phyloP scores from a whole-genome alignment of 2,888 invertebrate genomes.

The Caenorhabditis japonica region DNA sequence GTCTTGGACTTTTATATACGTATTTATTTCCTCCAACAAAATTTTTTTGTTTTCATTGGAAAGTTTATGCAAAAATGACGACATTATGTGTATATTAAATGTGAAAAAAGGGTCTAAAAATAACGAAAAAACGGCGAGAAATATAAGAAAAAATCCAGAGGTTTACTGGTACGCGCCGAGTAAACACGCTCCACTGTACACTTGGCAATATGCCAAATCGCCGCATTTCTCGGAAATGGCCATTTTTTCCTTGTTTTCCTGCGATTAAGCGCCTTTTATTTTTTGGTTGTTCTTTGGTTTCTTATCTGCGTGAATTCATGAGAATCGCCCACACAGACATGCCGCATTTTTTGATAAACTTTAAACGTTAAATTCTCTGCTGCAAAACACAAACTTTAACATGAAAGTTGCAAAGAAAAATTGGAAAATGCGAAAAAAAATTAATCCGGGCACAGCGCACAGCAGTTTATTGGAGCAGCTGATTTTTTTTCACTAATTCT shows the following conservation, averaged over 20 bases:
- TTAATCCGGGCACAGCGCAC: no score
- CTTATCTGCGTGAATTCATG: no score
- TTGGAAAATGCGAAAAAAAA: background rate
- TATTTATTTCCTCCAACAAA: conserved; percentile 5
- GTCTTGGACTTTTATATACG: background rate
- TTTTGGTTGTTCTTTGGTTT: no score
- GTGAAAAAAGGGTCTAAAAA: background rate
- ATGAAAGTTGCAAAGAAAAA: background rate
- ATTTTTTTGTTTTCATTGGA: conserved; percentile 10
- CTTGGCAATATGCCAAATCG: conserved; percentile 40
- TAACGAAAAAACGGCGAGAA: background rate
- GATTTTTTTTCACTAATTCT: no score
- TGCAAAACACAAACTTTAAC: no score
- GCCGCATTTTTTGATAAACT: no score
- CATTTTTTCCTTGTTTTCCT: conserved; percentile 26
- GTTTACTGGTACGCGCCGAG: background rate
- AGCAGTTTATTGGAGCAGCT: no score
- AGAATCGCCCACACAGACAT: no score
- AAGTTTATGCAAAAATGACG: conserved; percentile 9
- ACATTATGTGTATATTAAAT: conserved; percentile 3
- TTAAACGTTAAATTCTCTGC: no score
- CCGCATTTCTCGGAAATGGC: conserved; percentile 21
- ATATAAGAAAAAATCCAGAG: background rate
- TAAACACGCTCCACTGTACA: conserved; percentile 19
- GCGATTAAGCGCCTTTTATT: conserved; percentile 1